These are phyloP conservation scores for Oedothorax gibbosus DNA, from an alignment of 1,140 invertebrate species.

Conservation along the genomic window DNA sequence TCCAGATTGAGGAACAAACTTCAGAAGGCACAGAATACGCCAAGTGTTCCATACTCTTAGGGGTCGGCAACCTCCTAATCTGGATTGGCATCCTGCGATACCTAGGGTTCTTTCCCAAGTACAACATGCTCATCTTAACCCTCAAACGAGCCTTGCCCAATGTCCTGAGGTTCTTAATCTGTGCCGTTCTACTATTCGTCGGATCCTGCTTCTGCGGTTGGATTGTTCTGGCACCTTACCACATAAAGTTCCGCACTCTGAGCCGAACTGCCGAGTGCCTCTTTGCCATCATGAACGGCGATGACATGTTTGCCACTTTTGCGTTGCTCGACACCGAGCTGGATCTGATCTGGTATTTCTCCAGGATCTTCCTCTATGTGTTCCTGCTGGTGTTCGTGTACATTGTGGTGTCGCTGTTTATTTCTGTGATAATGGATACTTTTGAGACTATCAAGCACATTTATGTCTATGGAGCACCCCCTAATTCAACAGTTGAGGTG, in stretches of 20 bases:
- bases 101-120: slow-evolving; percentile 96
- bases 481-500: slow-evolving; percentile 21
- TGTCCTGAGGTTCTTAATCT: slow-evolving; percentile 91
- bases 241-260: slow-evolving; percentile 93
- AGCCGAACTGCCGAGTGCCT: slow-evolving; percentile 90
- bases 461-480: slow-evolving; percentile 22
- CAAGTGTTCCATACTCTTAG: slow-evolving; percentile 91
- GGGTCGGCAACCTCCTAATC: slow-evolving; percentile 93
- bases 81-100: slow-evolving; percentile 98
- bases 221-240: slow-evolving; percentile 97
- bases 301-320: slow-evolving; percentile 99
- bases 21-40: slow-evolving; percentile 88
- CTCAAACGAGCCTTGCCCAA: slow-evolving; percentile 92
- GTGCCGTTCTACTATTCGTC: slow-evolving; percentile 78
- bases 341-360: slow-evolving; percentile 97
- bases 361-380: slow-evolving; percentile 93
- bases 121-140: slow-evolving; percentile 97
- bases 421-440: slow-evolving; percentile 98
- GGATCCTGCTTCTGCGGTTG: slow-evolving; percentile 98
- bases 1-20: slow-evolving; percentile 88
- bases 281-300: slow-evolving; percentile 89
- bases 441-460: slow-evolving; percentile 94
- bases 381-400: slow-evolving; percentile 99
- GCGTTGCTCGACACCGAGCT: slow-evolving; percentile 78
- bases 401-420: slow-evolving; percentile 96